Conservation (phyloP, 2,797 vertebrate genomes). For the Protonibea diacanthus region DNA sequence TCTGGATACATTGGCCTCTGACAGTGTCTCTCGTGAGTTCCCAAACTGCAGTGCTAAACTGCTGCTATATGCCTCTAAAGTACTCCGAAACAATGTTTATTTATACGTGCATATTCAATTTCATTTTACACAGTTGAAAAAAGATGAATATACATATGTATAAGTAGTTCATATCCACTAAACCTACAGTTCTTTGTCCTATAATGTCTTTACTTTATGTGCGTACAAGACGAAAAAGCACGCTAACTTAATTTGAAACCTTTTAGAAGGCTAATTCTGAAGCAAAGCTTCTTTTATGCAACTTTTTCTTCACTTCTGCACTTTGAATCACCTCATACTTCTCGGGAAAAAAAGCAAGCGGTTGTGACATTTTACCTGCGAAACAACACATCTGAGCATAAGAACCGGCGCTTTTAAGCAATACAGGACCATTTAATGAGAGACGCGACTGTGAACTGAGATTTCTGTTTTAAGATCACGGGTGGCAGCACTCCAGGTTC, state of each 20-base stretch:
- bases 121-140: too few species aligned
- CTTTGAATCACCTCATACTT: background rate
- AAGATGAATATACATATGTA: too few species aligned
- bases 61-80: too few species aligned
- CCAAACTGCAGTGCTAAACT: background rate
- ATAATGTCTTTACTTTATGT: background rate
- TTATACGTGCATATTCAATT: background rate
- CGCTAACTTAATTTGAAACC: too few species aligned
- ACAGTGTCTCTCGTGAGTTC: background rate
- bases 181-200: background rate
- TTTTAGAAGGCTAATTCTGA: background rate
- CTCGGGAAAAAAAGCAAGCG: background rate
- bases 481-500: background rate
- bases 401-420: background rate
- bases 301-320: background rate
- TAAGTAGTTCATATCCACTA: too few species aligned
- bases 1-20: too few species aligned
- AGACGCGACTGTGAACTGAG: background rate
- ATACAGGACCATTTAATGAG: slow-evolving; percentile 7
- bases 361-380: background rate
- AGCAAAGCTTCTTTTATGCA: background rate
- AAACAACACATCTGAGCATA: background rate
- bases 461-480: background rate
- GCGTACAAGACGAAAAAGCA: background rate
- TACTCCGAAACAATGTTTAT: background rate